Evolutionary conservation across 1,140 invertebrate species (phyloP), one percentile per base, ranked within the genome.

Genomic region (Aphelinus certus): DNA sequence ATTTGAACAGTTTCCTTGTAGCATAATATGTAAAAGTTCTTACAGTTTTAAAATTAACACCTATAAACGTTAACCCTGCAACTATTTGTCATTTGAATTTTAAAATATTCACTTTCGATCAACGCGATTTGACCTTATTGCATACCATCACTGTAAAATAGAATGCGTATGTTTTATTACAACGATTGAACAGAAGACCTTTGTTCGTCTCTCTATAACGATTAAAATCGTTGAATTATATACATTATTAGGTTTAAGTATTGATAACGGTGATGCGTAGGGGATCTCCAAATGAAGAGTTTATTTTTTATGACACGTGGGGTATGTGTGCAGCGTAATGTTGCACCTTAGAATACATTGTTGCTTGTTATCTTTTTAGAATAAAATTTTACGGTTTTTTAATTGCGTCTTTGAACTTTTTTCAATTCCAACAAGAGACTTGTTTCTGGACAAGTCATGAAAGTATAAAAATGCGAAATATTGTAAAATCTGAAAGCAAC

Each of bases 361-460:
- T 82, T 82, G 78, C 76, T 81, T 83, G 79, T 83, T 83, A 81
- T 81, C 65, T 79, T 80, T 81, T 78, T 81, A 81, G 79, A 83
- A 83, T 83, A 83, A 83, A 79, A 71, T 80, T 82, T 82, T 81
- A 81, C 77, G 78, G 76, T 83, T 81, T 83, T 81, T 60, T 83
- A 83, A 74, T 77, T 73, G 7, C 7, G 60, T 65, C 71, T n/a
- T 74, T 62, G 3, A 9, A 53, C 42, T 7, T 66, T 58, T 65
- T 72, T 64, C 26, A 53, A 72, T 58, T 65, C 55, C 62, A 57
- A 26, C 26, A 26, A 26, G 26, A 26, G 3, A 49, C 42, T 61
- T 61, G 45, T 42, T 70, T 9, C 43, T 48, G 2, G 6, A 49
- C 26, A 26, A 26, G 26, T 26, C 26, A 46, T 58, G 68, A 60